These are phyloP conservation scores for Dreissena rostriformis DNA, from an alignment of 1,140 invertebrate genomes.

Conservation along the genomic window DNA sequence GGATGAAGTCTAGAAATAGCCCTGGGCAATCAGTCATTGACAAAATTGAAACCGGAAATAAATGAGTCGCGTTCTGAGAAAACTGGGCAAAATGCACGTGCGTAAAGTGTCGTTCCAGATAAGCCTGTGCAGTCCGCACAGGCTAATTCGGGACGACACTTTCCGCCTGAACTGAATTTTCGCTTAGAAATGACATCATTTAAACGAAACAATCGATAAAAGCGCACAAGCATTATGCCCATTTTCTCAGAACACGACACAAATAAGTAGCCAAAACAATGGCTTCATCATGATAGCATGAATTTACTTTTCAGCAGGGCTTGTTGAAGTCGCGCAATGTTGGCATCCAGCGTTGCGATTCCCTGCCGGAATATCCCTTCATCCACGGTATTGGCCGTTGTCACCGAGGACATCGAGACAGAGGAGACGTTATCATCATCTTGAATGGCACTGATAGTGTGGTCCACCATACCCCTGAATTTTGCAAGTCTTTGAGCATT, in stretches of 20 bases:
- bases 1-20: background rate
- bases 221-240: too few species aligned
- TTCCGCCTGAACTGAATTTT: too few species aligned
- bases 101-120: too few species aligned
- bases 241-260: too few species aligned
- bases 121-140: too few species aligned
- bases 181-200: too few species aligned
- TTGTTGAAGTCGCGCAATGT: conserved; percentile 70
- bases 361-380: conserved; percentile 69
- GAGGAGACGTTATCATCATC: conserved; percentile 67
- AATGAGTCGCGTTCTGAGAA: too few species aligned
- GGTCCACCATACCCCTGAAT: conserved; percentile 59
- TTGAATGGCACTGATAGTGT: conserved; percentile 69
- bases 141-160: too few species aligned
- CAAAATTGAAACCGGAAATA: background rate
- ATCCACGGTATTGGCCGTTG: conserved; percentile 62
- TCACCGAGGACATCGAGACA: conserved; percentile 55
- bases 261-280: background rate
- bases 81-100: too few species aligned
- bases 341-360: conserved; percentile 72
- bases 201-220: too few species aligned
- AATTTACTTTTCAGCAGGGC: conserved; percentile 71
- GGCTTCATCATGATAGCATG: conserved; percentile 57
- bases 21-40: background rate
- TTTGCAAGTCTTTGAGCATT: conserved; percentile 31